Percentiles rank a stretch among this genome's conserved stretches.
These are phyloP conservation scores for Stenichneumon culpator DNA, from an alignment of 2,888 invertebrate genomes.

Conservation along the genomic window DNA sequence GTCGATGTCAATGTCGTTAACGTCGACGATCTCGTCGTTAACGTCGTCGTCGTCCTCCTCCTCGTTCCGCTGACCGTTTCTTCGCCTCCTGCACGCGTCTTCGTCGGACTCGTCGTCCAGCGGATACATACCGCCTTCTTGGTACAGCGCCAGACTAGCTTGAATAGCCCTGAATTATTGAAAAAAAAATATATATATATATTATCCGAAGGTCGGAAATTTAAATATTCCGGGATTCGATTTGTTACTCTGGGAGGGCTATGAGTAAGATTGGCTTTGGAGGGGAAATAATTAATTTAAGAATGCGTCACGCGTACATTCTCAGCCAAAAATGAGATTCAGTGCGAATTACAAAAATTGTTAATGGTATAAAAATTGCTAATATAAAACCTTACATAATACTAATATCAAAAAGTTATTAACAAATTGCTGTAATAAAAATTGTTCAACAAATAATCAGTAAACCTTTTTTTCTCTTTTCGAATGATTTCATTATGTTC, in stretches of 20 bases:
- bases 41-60: constrained; percentile 79
- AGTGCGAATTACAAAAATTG: not conserved
- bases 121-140: constrained; percentile 81
- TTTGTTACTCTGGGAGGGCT: not conserved
- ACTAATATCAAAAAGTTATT: no score
- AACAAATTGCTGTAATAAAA: no score
- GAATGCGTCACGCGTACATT: no score
- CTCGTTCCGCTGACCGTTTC: constrained; percentile 69
- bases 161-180: constrained; percentile 87
- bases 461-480: no score
- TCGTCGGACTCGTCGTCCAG: constrained; percentile 77
- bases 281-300: not conserved
- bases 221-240: not conserved
- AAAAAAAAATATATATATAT: not conserved
- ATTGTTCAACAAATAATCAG: no score
- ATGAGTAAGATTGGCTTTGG: not conserved
- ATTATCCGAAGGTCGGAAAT: not conserved
- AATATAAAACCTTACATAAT: no score
- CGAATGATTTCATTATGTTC: no score
- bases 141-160: constrained; percentile 88
- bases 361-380: no score
- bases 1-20: constrained; percentile 68
- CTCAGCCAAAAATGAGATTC: no score
- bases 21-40: constrained; percentile 57
- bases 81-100: constrained; percentile 62